Evolutionary conservation across 2,888 invertebrate genomes (phyloP).

Genomic region (Cantharis rufa): DNA sequence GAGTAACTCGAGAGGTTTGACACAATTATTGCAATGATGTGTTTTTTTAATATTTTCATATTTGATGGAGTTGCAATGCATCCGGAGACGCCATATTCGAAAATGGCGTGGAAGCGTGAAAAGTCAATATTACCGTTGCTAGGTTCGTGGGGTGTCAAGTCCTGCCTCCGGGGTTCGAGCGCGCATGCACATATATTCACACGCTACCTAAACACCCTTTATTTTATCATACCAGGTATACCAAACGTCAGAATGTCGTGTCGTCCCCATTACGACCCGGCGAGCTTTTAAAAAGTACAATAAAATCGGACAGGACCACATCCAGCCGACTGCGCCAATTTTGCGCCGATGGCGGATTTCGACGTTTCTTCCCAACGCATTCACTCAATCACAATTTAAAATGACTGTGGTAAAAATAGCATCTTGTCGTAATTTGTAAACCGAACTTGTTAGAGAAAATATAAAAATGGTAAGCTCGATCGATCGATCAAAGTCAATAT

Average conservation of each 20-base stretch:
- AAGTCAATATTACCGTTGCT: constrained; percentile 35
- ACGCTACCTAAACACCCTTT: constrained; percentile 31
- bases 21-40: constrained; percentile 17
- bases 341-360: neutral
- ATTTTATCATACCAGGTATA: constrained; percentile 7
- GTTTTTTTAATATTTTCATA: constrained; percentile 24
- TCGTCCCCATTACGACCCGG: neutral
- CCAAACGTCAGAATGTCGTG: neutral
- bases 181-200: constrained; percentile 30
- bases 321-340: neutral
- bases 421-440: constrained; percentile 3
- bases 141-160: constrained; percentile 32
- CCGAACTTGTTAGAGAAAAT: constrained; percentile 39
- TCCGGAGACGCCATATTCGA: constrained; percentile 36
- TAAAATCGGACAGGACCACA: neutral
- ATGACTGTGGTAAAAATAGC: neutral
- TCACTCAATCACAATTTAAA: neutral
- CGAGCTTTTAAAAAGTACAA: neutral
- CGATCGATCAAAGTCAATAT: constrained; percentile 57
- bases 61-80: constrained; percentile 29
- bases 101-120: constrained; percentile 36
- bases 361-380: neutral
- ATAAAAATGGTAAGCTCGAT: constrained; percentile 44
- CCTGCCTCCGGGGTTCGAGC: constrained; percentile 31
- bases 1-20: neutral